These are phyloP conservation scores for Tenodera sinensis DNA, from an alignment of 2,888 invertebrate genomes.

Conservation along the genomic window DNA sequence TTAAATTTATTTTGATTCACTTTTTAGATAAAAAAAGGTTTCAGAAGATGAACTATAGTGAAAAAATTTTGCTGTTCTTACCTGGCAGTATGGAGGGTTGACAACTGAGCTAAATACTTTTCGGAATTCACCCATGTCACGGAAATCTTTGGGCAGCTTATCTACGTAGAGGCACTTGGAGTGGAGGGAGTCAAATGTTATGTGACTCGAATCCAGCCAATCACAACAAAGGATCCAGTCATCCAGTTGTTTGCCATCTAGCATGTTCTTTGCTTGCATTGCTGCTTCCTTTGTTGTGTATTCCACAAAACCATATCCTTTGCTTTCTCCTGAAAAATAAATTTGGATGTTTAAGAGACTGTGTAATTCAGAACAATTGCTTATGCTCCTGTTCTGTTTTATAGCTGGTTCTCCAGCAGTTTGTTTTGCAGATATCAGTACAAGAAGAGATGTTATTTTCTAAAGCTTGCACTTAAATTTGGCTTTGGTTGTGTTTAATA, in stretches of 20 bases:
- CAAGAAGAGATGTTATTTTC: too few species aligned
- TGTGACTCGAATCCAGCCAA: conserved; percentile 48
- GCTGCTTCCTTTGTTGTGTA: conserved; percentile 49
- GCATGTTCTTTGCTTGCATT: conserved; percentile 45
- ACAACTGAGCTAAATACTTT: conserved; percentile 48
- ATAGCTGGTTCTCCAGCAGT: too few species aligned
- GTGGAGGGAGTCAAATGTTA: conserved; percentile 48
- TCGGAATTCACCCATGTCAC: conserved; percentile 49
- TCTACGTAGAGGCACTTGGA: conserved; percentile 52
- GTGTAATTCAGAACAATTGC: not conserved
- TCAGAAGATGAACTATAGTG: not conserved
- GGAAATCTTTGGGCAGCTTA: conserved; percentile 49
- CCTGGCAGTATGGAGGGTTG: conserved; percentile 53
- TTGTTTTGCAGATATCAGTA: too few species aligned
- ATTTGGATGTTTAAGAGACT: not conserved
- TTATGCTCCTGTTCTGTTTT: too few species aligned
- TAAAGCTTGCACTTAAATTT: too few species aligned
- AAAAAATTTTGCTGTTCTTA: conserved; percentile 34
- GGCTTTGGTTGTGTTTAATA: too few species aligned
- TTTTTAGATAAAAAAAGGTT: too few species aligned
- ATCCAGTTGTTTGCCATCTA: conserved; percentile 45
- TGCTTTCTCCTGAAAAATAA: conserved; percentile 45
- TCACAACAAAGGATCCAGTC: conserved; percentile 47
- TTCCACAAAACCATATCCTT: conserved; percentile 54
- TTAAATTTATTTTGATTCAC: too few species aligned